Percentiles rank a stretch among this genome's conserved stretches.
Evolutionary conservation across 2,113 vertebrate species (phyloP).

Genomic region (Larimichthys polyactis): DNA sequence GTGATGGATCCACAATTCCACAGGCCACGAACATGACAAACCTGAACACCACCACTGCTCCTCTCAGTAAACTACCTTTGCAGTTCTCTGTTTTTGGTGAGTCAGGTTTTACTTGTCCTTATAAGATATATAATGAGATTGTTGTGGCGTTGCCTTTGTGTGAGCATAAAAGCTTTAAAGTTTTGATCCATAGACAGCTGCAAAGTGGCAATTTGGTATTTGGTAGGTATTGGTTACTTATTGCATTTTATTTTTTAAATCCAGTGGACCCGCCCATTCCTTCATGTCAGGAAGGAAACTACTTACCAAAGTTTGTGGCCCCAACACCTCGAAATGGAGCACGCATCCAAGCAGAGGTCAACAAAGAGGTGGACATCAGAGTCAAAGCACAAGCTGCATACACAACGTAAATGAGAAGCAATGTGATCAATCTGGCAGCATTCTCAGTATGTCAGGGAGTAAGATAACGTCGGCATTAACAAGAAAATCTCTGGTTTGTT

Average conservation of each 20-base stretch:
- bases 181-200: too few relatives aligned
- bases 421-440: too few relatives aligned
- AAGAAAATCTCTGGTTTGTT: background rate
- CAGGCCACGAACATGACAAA: too few relatives aligned
- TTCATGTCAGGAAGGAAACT: conserved; percentile 73
- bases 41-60: background rate
- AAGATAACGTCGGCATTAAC: background rate
- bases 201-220: too few relatives aligned
- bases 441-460: background rate
- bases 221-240: too few relatives aligned
- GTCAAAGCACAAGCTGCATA: conserved; percentile 62
- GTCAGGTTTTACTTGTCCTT: background rate
- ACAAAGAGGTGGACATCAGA: conserved; percentile 71
- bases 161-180: too few relatives aligned
- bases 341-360: conserved; percentile 48
- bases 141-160: too few relatives aligned
- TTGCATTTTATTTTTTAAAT: background rate
- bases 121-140: too few relatives aligned
- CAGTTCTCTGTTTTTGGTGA: conserved; percentile 77
- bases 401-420: conserved; percentile 55
- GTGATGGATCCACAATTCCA: conserved; percentile 38
- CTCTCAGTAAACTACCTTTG: conserved; percentile 77
- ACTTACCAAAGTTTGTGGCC: conserved; percentile 62
- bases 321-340: conserved; percentile 74
- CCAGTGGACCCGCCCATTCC: conserved; percentile 71